Evolutionary conservation across 2,888 invertebrate species (phyloP), one percentile per base, ranked within the genome.

Genomic region (Chrysomela aeneicollis): DNA sequence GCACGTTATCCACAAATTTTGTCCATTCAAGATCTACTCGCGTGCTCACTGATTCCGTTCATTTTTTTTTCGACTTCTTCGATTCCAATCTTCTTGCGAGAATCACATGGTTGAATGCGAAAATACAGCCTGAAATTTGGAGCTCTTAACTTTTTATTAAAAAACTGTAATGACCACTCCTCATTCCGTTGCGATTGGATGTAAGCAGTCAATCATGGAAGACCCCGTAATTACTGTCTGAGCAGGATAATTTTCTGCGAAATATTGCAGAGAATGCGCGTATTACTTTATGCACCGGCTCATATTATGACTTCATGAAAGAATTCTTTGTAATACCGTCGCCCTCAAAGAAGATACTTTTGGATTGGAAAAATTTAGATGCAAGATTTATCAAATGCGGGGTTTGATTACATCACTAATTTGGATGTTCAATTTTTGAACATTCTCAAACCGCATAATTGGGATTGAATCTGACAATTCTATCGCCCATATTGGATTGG

Each of bases 141-240:
- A 68, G 73, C 75, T 71, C 71, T 76, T 76, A 76, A 74, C 75
- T 76, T 75, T 76, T 76, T 77, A 54, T 64, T 64, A 77, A 72
- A 70, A 69, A 67, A 63, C 60, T 60, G 66, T 77, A 77, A 78
- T 77, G 73, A 76, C 75, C 78, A 72, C 77, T 76, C 76, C 76
- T 78, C 76, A 76, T 76, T 76, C 73, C 75, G 69, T 46, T 67
- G 59, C 67, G 42, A 73, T 70, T 77, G 76, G 77, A 70, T 73
- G 72, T 72, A 74, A 73, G 74, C 77, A 76, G 77, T 78, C 78
- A 76, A 77, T 78, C 77, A 77, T 74, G 70, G 73, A 64, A 69
- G 71, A 71, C 75, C 75, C 75, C 70, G 69, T 72, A 74, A 76
- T 76, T 76, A 75, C 69, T 71, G 70, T 71, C 73, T 64, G 67